These are phyloP conservation scores for Cephalopachus bancanus DNA, from an alignment of 2,797 vertebrate species.

Conservation along the genomic window DNA sequence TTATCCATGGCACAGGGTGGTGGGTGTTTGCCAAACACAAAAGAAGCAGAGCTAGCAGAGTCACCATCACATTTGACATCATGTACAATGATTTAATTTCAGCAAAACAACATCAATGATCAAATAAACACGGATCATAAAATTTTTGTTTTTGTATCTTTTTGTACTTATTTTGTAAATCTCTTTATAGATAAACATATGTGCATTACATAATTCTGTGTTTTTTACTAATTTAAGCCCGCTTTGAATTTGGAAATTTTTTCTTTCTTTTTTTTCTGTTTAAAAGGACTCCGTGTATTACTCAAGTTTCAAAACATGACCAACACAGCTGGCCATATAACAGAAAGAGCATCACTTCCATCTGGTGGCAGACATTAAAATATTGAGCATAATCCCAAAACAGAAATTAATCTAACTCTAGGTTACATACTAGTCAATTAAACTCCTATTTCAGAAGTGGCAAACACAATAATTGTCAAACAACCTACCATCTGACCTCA, in stretches of 20 bases:
- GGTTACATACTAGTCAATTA: slow-evolving; percentile 1
- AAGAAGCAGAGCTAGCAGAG: background rate
- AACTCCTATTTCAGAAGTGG: slow-evolving; percentile 2
- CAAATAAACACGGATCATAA: background rate
- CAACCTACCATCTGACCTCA: background rate
- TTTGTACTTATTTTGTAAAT: background rate
- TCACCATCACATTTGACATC: background rate
- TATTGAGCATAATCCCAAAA: slow-evolving; percentile 55
- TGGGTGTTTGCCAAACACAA: background rate
- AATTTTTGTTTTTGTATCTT: background rate
- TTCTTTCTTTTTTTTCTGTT: background rate
- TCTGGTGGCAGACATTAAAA: slow-evolving; percentile 67
- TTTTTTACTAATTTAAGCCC: background rate
- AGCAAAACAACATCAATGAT: background rate
- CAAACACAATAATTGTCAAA: background rate
- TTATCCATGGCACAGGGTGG: background rate
- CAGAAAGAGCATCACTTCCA: slow-evolving; percentile 57
- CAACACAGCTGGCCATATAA: slow-evolving; percentile 51
- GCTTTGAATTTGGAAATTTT: background rate
- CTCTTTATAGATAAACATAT: background rate
- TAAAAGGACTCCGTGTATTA: background rate
- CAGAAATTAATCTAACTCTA: slow-evolving; percentile 66
- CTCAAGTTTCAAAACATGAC: slow-evolving; percentile 41
- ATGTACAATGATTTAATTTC: background rate
- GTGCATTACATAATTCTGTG: background rate